phyloP scores from a whole-genome alignment of 2,888 invertebrate species.

The Apoderus coryli region DNA sequence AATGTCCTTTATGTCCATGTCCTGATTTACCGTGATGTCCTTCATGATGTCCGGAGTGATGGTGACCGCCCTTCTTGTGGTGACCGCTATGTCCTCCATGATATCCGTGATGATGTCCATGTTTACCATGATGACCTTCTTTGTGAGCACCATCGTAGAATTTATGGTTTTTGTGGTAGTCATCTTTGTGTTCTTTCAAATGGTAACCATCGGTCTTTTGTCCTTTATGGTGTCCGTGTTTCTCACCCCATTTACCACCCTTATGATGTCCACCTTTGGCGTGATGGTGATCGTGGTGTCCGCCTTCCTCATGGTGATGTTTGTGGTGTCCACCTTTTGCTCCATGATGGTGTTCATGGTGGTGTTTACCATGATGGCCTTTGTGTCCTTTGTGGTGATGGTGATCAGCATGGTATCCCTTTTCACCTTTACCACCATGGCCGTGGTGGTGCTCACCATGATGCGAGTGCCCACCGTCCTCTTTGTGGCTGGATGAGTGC shows the following conservation, averaged over 20 bases:
- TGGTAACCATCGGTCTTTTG: conserved; percentile 61
- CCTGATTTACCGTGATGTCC: conserved; percentile 70
- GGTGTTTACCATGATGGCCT: conserved; percentile 35
- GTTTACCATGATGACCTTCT: conserved; percentile 62
- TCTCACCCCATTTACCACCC: conserved; percentile 57
- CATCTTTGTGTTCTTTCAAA: conserved; percentile 61
- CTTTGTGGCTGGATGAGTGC: conserved; percentile 39
- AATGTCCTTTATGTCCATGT: conserved; percentile 66
- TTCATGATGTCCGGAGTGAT: conserved; percentile 62
- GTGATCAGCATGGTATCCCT: conserved; percentile 56
- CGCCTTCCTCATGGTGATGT: conserved; percentile 42
- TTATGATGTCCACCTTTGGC: conserved; percentile 66
- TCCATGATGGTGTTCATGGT: conserved; percentile 44
- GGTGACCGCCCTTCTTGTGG: conserved; percentile 66
- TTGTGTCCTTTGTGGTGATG: conserved; percentile 6
- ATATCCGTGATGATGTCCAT: conserved; percentile 65
- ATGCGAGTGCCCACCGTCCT: conserved; percentile 51
- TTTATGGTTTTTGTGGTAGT: conserved; percentile 64
- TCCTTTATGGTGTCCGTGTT: conserved; percentile 65
- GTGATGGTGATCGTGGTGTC: conserved; percentile 50
- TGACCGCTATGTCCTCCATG: conserved; percentile 62
- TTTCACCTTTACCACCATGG: conserved; percentile 60
- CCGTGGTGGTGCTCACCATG: conserved; percentile 43
- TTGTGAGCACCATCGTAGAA: conserved; percentile 69
- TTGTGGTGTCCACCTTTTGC: conserved; percentile 59